These are phyloP conservation scores for Drosophila yakuba DNA, from an alignment of 1,140 invertebrate genomes.

Conservation along the genomic window DNA sequence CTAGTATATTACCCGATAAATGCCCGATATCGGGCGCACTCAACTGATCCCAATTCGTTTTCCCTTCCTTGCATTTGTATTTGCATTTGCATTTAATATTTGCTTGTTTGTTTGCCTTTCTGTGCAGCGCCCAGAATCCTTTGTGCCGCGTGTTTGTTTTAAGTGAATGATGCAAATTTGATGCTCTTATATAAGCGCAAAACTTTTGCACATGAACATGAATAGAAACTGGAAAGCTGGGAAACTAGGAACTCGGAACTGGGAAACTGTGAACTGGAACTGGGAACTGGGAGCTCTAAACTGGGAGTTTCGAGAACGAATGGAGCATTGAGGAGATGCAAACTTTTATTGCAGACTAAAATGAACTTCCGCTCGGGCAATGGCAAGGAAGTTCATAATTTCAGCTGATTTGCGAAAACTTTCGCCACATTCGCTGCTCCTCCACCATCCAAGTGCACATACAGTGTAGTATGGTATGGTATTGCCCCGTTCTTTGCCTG, in stretches of 20 bases:
- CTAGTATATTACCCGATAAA: slow-evolving; percentile 20
- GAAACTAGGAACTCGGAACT: background rate
- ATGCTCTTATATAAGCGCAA: slow-evolving; percentile 78
- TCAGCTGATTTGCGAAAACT: slow-evolving; percentile 78
- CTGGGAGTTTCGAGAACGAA: slow-evolving; percentile 15
- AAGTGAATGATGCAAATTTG: slow-evolving; percentile 83
- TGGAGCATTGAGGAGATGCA: slow-evolving; percentile 59
- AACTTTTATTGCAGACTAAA: slow-evolving; percentile 82
- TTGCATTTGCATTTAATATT: slow-evolving; percentile 82
- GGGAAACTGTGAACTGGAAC: background rate
- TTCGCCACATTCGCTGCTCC: slow-evolving; percentile 54
- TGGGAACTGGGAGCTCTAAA: background rate
- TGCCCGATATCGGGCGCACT: slow-evolving; percentile 42
- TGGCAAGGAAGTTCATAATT: slow-evolving; percentile 82
- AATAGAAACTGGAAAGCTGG: slow-evolving; percentile 30
- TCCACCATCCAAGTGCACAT: slow-evolving; percentile 4
- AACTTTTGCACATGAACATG: slow-evolving; percentile 80
- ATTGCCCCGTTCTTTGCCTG: slow-evolving; percentile 44
- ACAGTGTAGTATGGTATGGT: background rate
- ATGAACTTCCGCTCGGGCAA: slow-evolving; percentile 77
- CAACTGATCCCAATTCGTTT: slow-evolving; percentile 50
- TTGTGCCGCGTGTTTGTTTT: slow-evolving; percentile 68
- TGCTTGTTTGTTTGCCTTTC: slow-evolving; percentile 68
- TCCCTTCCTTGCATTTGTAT: slow-evolving; percentile 71
- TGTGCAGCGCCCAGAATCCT: slow-evolving; percentile 40